A percentile compares a stretch with the other conserved stretches of the same genome.
Conservation (phyloP, 2,888 invertebrate species). For the Melanchra persicariae region DNA sequence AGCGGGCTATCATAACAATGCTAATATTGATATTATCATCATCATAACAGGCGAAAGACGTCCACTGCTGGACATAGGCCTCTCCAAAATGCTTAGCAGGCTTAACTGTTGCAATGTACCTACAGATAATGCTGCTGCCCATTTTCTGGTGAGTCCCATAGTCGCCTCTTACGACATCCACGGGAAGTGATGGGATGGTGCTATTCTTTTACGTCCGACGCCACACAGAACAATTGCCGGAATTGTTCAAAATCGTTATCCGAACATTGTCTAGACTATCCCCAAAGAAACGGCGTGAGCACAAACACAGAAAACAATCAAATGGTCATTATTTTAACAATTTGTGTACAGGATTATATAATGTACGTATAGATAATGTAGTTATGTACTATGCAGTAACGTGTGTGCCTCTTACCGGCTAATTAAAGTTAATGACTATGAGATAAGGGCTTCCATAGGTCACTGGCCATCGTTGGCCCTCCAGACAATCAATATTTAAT, state of each 20-base stretch:
- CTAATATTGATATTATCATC: neutral
- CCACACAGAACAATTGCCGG: neutral
- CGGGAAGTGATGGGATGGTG: too few species aligned
- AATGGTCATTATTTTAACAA: slow-evolving; percentile 35
- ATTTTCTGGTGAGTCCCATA: too few species aligned
- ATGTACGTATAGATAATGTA: slow-evolving; percentile 22
- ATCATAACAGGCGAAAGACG: too few species aligned
- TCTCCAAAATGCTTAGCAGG: too few species aligned
- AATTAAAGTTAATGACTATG: slow-evolving; percentile 58
- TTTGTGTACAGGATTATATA: slow-evolving; percentile 33
- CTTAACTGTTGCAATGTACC: too few species aligned
- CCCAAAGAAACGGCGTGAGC: neutral
- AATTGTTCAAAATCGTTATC: slow-evolving; percentile 6
- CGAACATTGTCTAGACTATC: neutral
- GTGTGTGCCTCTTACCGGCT: slow-evolving; percentile 35
- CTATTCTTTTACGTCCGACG: neutral
- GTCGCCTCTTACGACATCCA: too few species aligned
- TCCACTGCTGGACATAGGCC: too few species aligned
- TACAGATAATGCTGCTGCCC: too few species aligned
- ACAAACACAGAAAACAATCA: slow-evolving; percentile 1
- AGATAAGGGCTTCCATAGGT: slow-evolving; percentile 60
- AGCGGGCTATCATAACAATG: neutral
- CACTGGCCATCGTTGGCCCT: slow-evolving; percentile 29
- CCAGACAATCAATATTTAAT: slow-evolving; percentile 40
- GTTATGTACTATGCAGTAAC: slow-evolving; percentile 36